phyloP scores from a whole-genome alignment of 2,113 vertebrate genomes.

The Gambusia affinis region DNA sequence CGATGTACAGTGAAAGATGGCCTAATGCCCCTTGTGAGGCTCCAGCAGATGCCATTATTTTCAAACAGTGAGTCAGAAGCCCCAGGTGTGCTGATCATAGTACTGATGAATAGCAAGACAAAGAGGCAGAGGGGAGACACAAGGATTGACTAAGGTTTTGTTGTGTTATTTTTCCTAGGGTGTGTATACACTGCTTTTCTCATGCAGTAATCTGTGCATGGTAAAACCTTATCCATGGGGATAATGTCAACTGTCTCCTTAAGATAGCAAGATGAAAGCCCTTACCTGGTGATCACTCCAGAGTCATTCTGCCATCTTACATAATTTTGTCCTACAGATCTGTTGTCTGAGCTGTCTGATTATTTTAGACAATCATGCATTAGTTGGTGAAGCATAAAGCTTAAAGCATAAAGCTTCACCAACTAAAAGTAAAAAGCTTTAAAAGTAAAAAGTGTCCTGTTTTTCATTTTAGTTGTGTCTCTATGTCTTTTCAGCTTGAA shows the following conservation, averaged over 20 bases:
- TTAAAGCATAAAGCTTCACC: not conserved
- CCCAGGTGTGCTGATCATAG: constrained; percentile 51
- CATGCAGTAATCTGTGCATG: constrained; percentile 72
- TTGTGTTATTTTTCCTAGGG: constrained; percentile 62
- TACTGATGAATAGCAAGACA: constrained; percentile 44
- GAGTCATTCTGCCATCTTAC: constrained; percentile 69
- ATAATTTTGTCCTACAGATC: constrained; percentile 58
- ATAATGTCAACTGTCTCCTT: constrained; percentile 75
- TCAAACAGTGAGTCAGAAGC: constrained; percentile 45
- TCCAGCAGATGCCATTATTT: constrained; percentile 47
- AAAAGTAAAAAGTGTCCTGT: constrained; percentile 8
- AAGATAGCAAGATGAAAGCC: constrained; percentile 77
- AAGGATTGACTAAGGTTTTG: constrained; percentile 45
- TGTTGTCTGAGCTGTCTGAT: constrained; percentile 43
- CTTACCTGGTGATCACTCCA: constrained; percentile 50
- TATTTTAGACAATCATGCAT: constrained; percentile 37
- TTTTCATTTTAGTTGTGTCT: constrained; percentile 28
- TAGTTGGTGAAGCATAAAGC: not conserved
- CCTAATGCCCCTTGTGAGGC: constrained; percentile 21
- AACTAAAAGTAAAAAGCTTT: not conserved
- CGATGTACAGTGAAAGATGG: constrained; percentile 15
- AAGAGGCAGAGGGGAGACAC: constrained; percentile 34
- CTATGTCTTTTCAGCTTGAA: constrained; percentile 5
- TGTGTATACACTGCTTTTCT: constrained; percentile 49
- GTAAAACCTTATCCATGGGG: constrained; percentile 74